These are phyloP conservation scores for Chascanopsetta lugubris DNA, from an alignment of 2,113 vertebrate genomes.

Conservation along the genomic window DNA sequence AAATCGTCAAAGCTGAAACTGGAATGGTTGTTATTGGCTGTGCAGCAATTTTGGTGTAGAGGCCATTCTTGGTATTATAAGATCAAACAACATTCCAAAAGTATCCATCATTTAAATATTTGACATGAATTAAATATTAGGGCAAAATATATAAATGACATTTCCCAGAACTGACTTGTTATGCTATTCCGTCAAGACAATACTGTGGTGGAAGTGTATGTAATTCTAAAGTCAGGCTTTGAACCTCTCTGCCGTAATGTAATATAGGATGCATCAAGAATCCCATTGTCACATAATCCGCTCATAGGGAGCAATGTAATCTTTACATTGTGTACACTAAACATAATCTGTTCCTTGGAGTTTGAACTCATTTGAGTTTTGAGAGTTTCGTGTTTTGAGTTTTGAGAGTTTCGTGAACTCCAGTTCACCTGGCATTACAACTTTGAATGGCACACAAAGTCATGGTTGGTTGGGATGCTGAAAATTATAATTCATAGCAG, in stretches of 20 bases:
- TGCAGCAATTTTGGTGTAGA: neutral
- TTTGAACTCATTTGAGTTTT: neutral
- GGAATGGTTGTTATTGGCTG: too few relatives aligned
- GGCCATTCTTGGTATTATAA: neutral
- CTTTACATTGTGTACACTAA: constrained; percentile 18
- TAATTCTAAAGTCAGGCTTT: neutral
- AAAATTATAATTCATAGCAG: neutral
- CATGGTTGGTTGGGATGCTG: neutral
- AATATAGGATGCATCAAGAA: constrained; percentile 3
- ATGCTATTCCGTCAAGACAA: neutral
- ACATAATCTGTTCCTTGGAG: constrained; percentile 16
- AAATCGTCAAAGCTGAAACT: neutral
- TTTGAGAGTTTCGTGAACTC: constrained; percentile 24
- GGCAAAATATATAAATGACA: neutral
- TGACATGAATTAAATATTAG: neutral
- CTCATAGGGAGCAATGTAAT: constrained; percentile 12
- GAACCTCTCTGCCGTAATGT: neutral
- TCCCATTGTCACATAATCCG: constrained; percentile 23
- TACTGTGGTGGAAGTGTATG: neutral
- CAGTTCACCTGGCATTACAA: constrained; percentile 14
- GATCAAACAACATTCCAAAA: neutral
- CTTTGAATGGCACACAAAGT: neutral
- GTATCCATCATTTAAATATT: neutral
- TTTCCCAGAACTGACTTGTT: neutral
- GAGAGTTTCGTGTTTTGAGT: too few relatives aligned